A percentile compares a stretch with the other conserved stretches of the same genome.
Evolutionary conservation across 1,140 invertebrate species (phyloP).

Genomic region (Camponotus pennsylvanicus): DNA sequence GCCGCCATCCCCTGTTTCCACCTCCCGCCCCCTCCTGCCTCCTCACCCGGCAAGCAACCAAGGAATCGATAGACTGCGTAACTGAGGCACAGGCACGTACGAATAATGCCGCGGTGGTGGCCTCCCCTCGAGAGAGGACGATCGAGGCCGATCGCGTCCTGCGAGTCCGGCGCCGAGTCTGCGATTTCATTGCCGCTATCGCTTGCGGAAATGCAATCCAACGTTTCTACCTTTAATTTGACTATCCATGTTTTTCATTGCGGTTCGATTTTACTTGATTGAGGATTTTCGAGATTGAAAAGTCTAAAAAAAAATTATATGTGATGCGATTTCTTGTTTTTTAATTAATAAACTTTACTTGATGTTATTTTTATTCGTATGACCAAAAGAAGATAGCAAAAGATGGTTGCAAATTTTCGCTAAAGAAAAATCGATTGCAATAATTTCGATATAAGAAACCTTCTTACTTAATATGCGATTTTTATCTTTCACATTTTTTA

Average conservation of each 20-base stretch:
- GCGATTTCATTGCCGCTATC: conserved; percentile 25
- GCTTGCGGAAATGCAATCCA: neutral
- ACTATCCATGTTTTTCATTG: neutral
- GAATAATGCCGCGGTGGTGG: conserved; percentile 71
- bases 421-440: neutral
- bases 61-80: conserved; percentile 78
- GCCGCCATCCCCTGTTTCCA: conserved; percentile 45
- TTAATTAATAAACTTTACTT: neutral
- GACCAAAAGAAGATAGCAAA: neutral
- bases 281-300: neutral
- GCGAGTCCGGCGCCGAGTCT: conserved; percentile 27
- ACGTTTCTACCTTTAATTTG: neutral
- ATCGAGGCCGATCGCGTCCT: conserved; percentile 65
- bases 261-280: neutral
- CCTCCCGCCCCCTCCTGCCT: conserved; percentile 18
- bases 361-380: no score
- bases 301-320: neutral
- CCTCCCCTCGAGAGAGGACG: conserved; percentile 71
- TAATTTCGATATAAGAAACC: neutral
- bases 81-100: conserved; percentile 77
- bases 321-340: no score
- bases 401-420: neutral
- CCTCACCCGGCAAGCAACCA: conserved; percentile 64
- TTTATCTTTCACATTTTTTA: neutral
- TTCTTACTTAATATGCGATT: neutral